Conservation (phyloP, 2,113 vertebrate species). For the Stegastes partitus region DNA sequence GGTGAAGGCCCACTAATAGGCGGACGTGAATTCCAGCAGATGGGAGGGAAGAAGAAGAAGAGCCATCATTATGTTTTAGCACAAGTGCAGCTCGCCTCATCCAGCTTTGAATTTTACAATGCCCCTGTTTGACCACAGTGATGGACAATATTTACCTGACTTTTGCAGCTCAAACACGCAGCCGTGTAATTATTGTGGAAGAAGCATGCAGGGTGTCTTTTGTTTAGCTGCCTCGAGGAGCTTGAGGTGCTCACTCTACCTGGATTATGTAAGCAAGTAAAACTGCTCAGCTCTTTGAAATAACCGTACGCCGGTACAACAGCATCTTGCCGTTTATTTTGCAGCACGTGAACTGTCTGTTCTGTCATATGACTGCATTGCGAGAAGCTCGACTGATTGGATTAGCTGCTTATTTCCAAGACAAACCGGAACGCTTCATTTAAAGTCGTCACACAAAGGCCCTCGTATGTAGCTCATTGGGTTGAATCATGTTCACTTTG, state of each 20-base stretch:
- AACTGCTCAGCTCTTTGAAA: slow-evolving; percentile 1
- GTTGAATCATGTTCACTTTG: slow-evolving; percentile 30
- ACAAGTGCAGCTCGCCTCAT: slow-evolving; percentile 4
- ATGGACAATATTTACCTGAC: slow-evolving; percentile 37
- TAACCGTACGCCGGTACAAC: neutral
- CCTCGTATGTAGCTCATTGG: slow-evolving; percentile 21
- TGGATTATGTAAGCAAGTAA: slow-evolving; percentile 15
- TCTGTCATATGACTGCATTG: slow-evolving; percentile 19
- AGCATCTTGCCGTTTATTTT: neutral
- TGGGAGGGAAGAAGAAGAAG: slow-evolving; percentile 48
- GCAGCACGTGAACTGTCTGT: neutral
- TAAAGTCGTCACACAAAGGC: slow-evolving; percentile 23
- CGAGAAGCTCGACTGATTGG: neutral
- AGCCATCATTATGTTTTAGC: slow-evolving; percentile 44
- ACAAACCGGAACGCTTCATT: slow-evolving; percentile 1
- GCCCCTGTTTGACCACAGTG: slow-evolving; percentile 23
- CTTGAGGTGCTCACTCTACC: neutral
- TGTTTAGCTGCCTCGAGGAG: slow-evolving; percentile 23
- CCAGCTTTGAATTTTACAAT: slow-evolving; percentile 48
- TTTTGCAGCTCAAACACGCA: neutral
- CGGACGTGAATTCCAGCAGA: slow-evolving; percentile 64
- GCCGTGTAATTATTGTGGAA: neutral
- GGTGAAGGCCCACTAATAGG: slow-evolving; percentile 37
- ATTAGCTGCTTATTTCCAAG: too few species aligned
- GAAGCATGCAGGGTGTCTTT: slow-evolving; percentile 4